phyloP scores from a whole-genome alignment of 2,113 vertebrate genomes.

The Hippocampus zosterae region DNA sequence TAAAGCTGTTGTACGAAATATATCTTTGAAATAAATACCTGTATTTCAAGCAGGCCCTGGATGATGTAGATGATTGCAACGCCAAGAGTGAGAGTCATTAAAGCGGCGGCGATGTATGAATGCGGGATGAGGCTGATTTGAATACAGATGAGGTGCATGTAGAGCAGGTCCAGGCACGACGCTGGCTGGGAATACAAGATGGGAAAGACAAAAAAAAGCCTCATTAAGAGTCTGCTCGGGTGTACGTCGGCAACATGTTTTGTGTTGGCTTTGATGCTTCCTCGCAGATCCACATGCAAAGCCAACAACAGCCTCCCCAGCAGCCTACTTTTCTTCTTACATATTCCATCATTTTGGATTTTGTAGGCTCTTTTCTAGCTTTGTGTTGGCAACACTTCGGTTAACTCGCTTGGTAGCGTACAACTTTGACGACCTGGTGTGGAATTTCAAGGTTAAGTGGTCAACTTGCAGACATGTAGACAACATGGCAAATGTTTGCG shows the following conservation, averaged over 20 bases:
- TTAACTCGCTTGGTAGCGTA: not conserved
- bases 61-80: constrained; percentile 4
- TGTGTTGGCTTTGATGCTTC: not conserved
- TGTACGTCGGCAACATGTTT: not conserved
- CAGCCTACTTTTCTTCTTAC: not conserved
- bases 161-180: constrained; percentile 17
- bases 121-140: constrained; percentile 20
- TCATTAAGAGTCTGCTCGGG: constrained; percentile 23
- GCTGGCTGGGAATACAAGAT: not conserved
- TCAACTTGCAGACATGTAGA: constrained; percentile 19
- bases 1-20: not conserved
- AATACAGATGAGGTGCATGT: constrained; percentile 44
- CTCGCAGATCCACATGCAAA: not conserved
- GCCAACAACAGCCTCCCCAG: not conserved
- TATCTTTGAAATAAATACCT: not conserved
- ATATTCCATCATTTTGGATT: constrained; percentile 1
- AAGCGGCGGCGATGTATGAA: constrained; percentile 6
- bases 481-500: constrained; percentile 27
- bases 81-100: constrained; percentile 14
- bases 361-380: not conserved
- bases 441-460: constrained; percentile 51
- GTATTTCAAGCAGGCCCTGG: not conserved
- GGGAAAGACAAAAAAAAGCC: constrained; percentile 6
- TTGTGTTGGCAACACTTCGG: not conserved
- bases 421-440: constrained; percentile 35